These are phyloP conservation scores for Gymnopithys bicolor DNA, from an alignment of 2,797 vertebrate genomes.

Conservation along the genomic window DNA sequence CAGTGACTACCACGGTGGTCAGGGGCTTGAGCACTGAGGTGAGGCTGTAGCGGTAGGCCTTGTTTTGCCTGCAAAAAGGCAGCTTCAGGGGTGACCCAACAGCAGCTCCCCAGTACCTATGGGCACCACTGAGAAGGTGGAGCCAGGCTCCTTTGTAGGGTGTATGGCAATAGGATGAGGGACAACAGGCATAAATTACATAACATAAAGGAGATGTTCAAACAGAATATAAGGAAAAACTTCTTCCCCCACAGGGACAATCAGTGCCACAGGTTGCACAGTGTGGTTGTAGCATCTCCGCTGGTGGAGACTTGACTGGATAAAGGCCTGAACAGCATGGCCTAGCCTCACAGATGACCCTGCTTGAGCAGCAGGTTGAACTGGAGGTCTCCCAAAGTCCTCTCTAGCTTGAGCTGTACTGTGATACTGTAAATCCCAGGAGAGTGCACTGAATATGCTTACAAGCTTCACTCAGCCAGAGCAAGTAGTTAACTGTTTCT, in stretches of 20 bases:
- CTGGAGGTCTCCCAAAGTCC: neutral
- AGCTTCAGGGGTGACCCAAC: rapidly evolving
- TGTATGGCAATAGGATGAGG: neutral
- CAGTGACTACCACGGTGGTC: neutral
- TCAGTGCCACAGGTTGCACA: neutral
- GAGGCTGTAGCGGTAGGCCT: neutral
- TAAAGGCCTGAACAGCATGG: neutral
- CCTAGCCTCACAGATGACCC: neutral
- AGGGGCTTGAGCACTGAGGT: neutral
- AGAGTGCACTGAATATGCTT: neutral
- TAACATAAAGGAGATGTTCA: neutral
- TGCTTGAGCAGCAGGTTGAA: neutral
- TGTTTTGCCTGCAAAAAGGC: neutral
- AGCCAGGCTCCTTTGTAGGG: neutral
- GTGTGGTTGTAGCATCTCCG: neutral
- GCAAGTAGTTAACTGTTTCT: neutral
- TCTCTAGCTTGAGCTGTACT: neutral
- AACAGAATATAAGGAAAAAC: neutral
- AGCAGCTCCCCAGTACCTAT: rapidly evolving
- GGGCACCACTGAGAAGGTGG: neutral
- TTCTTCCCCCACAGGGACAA: neutral
- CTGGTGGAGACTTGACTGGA: neutral
- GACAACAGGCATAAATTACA: neutral
- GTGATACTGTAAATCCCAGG: neutral
- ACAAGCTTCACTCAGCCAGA: neutral